Base-by-base conservation (phyloP, 37 sponge, comb jelly and placozoan genomes). In the Amphimedon queenslandica region DNA sequence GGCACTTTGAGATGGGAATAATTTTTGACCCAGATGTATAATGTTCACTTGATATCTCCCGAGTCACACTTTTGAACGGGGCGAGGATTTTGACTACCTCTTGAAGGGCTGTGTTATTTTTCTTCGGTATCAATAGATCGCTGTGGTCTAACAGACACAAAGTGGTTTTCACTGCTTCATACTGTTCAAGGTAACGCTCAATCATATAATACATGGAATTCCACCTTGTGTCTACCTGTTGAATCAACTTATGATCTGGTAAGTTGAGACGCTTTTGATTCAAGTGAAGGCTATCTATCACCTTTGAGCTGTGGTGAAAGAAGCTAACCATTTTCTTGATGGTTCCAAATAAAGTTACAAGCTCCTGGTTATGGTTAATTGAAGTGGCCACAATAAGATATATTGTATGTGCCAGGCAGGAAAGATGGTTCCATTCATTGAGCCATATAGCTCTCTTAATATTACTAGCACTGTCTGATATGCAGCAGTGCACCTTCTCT, bases 171-270 rank as follows among this genome's bases (percentile, higher is more conserved):
- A 47, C 51, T 47, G 51, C 13, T 18, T 13, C 8, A 47, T 13
- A 47, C 8, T 47, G 13, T 47, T 47, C 13, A 8, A 47, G 51
- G 51, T 13, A 47, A 47, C 13, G 51, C 8, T 47, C 13, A 47
- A 18, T 47, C 8, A 8, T 47, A 18, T 47, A 47, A 18, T 47
- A n/a, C n/a, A n/a, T 47, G 53, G 53, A 47, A 13, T 47, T 47
- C 68, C 68, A 67, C 21, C 68, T 67, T 29, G 68, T 67, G 13
- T 31, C 68, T 8, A 67, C 36, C 6, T 67, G 37, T 67, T 67
- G 68, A 13, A 29, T 33, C 6, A 67, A 18, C 21, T 67, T 67
- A 23, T 67, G 11, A 11, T 67, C 36, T 13, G 11, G 39, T 8
- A 5, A 35, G 31, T 23, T 23, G n/a, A 35, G 11, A 8, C n/a